phyloP scores from a whole-genome alignment of 2,888 invertebrate species.

The Chrysopilus asiliformis region DNA sequence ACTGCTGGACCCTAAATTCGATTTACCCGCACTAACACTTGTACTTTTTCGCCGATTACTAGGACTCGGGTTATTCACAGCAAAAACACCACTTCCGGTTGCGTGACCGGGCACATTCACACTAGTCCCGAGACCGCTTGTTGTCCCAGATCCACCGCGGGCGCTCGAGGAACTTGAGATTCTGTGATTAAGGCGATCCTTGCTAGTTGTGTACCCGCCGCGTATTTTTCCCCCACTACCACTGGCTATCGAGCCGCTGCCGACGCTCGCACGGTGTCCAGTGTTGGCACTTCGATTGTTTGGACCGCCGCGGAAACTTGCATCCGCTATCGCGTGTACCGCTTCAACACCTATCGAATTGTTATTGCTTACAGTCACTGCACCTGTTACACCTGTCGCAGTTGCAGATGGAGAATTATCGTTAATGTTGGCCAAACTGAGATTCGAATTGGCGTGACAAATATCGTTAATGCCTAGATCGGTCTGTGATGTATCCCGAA shows the following conservation, averaged over 20 bases:
- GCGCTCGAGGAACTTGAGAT: slow-evolving; percentile 18
- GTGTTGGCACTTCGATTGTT: neutral
- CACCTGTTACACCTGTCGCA: too few relatives aligned
- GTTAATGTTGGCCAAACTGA: too few relatives aligned
- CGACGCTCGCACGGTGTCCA: slow-evolving; percentile 10
- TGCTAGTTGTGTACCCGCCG: slow-evolving; percentile 7
- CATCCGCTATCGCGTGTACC: too few relatives aligned
- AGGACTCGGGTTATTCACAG: slow-evolving; percentile 3
- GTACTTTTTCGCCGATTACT: slow-evolving; percentile 3
- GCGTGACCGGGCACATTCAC: neutral
- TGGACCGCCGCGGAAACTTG: too few relatives aligned
- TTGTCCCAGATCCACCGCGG: slow-evolving; percentile 10
- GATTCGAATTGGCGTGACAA: too few relatives aligned
- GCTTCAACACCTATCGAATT: too few relatives aligned
- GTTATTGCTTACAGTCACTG: too few relatives aligned
- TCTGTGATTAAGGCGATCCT: slow-evolving; percentile 16
- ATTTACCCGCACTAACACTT: slow-evolving; percentile 12
- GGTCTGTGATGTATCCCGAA: too few relatives aligned
- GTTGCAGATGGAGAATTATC: too few relatives aligned
- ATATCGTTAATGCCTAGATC: too few relatives aligned
- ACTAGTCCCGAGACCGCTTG: too few relatives aligned
- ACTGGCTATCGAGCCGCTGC: slow-evolving; percentile 8
- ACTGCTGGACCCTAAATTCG: slow-evolving; percentile 16
- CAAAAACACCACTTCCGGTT: slow-evolving; percentile 2
- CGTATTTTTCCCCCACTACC: slow-evolving; percentile 9